Conservation (phyloP, 2,888 invertebrate species). For the Molorchus minor region DNA sequence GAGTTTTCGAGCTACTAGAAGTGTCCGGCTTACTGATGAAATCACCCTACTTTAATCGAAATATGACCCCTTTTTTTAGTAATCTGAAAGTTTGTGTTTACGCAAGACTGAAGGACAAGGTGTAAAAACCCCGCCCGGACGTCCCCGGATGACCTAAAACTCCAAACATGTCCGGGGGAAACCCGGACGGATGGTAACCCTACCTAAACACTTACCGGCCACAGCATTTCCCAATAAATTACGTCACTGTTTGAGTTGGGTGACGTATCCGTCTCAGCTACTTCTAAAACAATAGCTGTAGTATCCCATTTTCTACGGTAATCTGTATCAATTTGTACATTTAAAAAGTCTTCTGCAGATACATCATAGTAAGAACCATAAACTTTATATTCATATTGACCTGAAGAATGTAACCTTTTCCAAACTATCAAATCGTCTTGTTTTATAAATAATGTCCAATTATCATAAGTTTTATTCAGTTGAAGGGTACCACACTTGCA, state of each 20-base stretch:
- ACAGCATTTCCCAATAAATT: constrained; percentile 88
- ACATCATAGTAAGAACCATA: constrained; percentile 85
- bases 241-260: constrained; percentile 73
- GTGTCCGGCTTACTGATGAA: too few species aligned
- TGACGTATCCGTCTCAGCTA: constrained; percentile 73
- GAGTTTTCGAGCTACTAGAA: too few species aligned
- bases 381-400: constrained; percentile 85
- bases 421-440: constrained; percentile 83
- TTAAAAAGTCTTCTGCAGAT: constrained; percentile 79
- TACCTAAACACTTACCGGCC: constrained; percentile 73
- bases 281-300: constrained; percentile 75
- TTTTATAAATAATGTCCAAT: constrained; percentile 84
- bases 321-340: constrained; percentile 81
- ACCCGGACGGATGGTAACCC: too few species aligned
- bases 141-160: too few species aligned
- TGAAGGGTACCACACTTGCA: constrained; percentile 39
- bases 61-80: too few species aligned
- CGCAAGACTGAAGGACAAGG: too few species aligned
- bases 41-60: too few species aligned
- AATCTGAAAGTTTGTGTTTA: too few species aligned
- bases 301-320: constrained; percentile 84
- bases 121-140: too few species aligned
- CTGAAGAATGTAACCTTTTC: constrained; percentile 74
- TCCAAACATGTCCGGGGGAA: too few species aligned
- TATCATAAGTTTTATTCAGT: constrained; percentile 58